A percentile compares a stretch with the other conserved stretches of the same genome.
These are phyloP conservation scores for Cyprinodon diabolis DNA, from an alignment of 2,797 vertebrate genomes.

Conservation along the genomic window DNA sequence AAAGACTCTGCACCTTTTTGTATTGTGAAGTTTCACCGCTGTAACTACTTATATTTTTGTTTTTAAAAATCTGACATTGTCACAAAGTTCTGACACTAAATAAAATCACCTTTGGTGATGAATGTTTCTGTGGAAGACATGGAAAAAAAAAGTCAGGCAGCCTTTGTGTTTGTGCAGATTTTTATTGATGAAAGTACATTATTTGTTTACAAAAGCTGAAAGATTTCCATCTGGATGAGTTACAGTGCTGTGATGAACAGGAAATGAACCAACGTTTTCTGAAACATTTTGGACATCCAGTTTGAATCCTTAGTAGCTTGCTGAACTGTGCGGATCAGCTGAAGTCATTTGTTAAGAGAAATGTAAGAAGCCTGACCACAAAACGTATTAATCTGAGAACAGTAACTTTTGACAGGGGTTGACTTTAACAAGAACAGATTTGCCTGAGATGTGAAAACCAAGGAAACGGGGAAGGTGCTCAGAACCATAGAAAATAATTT, in stretches of 20 bases:
- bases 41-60: slow-evolving; percentile 80
- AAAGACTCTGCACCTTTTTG: slow-evolving; percentile 75
- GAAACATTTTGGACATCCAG: slow-evolving; percentile 41
- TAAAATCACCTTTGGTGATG: slow-evolving; percentile 71
- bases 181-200: slow-evolving; percentile 72
- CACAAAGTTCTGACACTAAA: slow-evolving; percentile 69
- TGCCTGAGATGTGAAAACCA: slow-evolving; percentile 37
- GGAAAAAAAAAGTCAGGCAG: background rate
- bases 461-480: slow-evolving; percentile 59
- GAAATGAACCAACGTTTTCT: slow-evolving; percentile 58
- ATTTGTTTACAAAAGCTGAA: slow-evolving; percentile 66
- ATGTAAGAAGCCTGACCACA: slow-evolving; percentile 48
- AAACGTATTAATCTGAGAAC: slow-evolving; percentile 52
- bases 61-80: slow-evolving; percentile 68
- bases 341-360: slow-evolving; percentile 42
- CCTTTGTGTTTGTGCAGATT: slow-evolving; percentile 21
- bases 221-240: slow-evolving; percentile 56
- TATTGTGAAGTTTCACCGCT: slow-evolving; percentile 79
- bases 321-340: slow-evolving; percentile 19
- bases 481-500: slow-evolving; percentile 40
- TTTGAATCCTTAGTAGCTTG: slow-evolving; percentile 44
- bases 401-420: slow-evolving; percentile 45
- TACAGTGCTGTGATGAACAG: slow-evolving; percentile 47
- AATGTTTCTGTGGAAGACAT: slow-evolving; percentile 25
- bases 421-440: slow-evolving; percentile 13